These are phyloP conservation scores for Tetramorium parvispinum DNA, from an alignment of 1,140 invertebrate genomes.

Conservation along the genomic window DNA sequence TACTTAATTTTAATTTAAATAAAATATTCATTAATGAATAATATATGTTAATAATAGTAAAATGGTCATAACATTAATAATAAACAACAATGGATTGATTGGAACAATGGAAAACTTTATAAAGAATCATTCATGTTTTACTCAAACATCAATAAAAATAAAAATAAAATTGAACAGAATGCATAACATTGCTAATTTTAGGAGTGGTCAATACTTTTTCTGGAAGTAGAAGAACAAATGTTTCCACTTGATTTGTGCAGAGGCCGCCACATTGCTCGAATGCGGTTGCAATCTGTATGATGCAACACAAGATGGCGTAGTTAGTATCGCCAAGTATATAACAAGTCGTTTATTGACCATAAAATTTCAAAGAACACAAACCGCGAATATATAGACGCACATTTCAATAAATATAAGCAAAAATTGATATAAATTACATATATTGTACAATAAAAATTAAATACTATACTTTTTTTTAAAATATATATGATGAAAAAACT, in stretches of 20 bases:
- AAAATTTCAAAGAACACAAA: constrained; percentile 17
- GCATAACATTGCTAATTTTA: not conserved
- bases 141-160: not conserved
- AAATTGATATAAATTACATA: not conserved
- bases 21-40: not conserved
- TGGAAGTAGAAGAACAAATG: not conserved
- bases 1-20: not conserved
- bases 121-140: not conserved
- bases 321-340: constrained; percentile 42
- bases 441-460: not conserved
- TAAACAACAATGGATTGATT: not conserved
- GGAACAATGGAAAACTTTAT: not conserved
- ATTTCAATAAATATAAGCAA: not conserved
- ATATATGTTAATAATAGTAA: too few species aligned
- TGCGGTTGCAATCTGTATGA: not conserved
- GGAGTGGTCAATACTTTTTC: constrained; percentile 60
- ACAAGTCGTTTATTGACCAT: constrained; percentile 40
- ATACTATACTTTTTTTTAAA: not conserved
- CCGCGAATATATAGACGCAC: not conserved
- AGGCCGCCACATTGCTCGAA: constrained; percentile 60
- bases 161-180: not conserved
- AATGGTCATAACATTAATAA: not conserved
- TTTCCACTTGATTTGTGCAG: constrained; percentile 45
- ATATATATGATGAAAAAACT: not conserved
- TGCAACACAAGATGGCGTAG: constrained; percentile 65